These are phyloP conservation scores for Dasysyrphus tricinctus DNA, from an alignment of 2,888 invertebrate species.

Conservation along the genomic window DNA sequence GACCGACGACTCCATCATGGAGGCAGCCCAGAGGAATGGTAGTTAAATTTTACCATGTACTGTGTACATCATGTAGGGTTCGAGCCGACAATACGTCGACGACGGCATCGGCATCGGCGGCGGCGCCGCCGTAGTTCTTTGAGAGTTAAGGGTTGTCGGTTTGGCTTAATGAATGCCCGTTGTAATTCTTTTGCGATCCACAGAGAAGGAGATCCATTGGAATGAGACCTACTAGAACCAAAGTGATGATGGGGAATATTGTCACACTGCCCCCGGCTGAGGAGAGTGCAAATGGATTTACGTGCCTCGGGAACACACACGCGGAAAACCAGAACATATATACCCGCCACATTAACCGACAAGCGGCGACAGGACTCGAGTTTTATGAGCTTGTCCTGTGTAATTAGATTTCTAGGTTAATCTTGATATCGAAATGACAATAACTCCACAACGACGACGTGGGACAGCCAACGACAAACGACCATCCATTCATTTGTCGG, in stretches of 20 bases:
- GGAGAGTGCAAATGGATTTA: slow-evolving; percentile 57
- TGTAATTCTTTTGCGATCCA: slow-evolving; percentile 15
- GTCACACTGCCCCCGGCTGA: not conserved
- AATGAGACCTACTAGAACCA: not conserved
- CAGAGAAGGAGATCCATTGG: not conserved
- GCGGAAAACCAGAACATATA: not conserved
- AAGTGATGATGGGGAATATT: slow-evolving; percentile 15
- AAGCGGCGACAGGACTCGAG: slow-evolving; percentile 38
- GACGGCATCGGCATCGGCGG: not conserved
- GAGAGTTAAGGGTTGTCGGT: slow-evolving; percentile 70
- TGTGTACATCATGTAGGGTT: slow-evolving; percentile 51
- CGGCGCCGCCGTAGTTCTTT: slow-evolving; percentile 48
- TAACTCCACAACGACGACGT: slow-evolving; percentile 1
- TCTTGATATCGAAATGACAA: slow-evolving; percentile 62
- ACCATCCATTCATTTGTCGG: slow-evolving; percentile 31
- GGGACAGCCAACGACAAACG: not conserved
- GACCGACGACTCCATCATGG: slow-evolving; percentile 43
- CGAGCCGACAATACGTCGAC: slow-evolving; percentile 39
- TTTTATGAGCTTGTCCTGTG: slow-evolving; percentile 64
- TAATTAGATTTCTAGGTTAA: slow-evolving; percentile 74
- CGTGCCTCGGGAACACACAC: slow-evolving; percentile 42
- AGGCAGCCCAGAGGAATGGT: slow-evolving; percentile 26
- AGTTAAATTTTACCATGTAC: slow-evolving; percentile 32
- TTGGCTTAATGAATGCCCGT: slow-evolving; percentile 62
- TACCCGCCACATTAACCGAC: slow-evolving; percentile 22